Evolutionary conservation across 2,888 invertebrate genomes (phyloP), one percentile per base, ranked within the genome.

Genomic region (Liopterus haemorrhoidalis): DNA sequence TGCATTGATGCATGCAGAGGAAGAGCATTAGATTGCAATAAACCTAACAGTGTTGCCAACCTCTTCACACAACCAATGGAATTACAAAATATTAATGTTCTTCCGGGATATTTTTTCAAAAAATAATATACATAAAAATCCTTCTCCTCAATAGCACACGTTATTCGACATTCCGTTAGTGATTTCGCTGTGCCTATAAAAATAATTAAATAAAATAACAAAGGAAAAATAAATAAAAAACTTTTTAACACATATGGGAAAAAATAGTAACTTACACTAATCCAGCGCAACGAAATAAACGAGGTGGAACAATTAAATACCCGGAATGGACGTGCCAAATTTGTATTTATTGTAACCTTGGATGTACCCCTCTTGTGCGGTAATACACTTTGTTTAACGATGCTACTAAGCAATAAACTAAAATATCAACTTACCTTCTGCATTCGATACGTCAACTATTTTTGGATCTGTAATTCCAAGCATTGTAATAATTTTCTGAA

Each of bases 91-190:
- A 99, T 85, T 22, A 99, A 79, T 0, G 94, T 94, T 37, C 95
- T 72, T 0, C 95, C 96, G 0, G 85, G 82, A 68, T 96, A 88
- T 30, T 79, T 76, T 57, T 82, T 79, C 41, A 85, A 66, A 58
- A 99, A 88, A 63, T 96, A 97, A 65, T 90, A 95, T 2, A 99
- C 70, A 62, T 93, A 90, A 38, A 82, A 81, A 66, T 99, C 97
- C 68, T 97, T 92, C 46, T 90, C 82, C 31, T 85, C 82, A 21
- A 83, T 68, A 0, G 80, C 71, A 56, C 89, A 90, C 0, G 80
- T 73, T 48, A 96, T 85, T 36, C 85, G 77, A 49, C 88, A 82
- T 68, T 96, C 96, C 0, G 85, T 86, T 31, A 97, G 69, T 0
- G 79, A 82, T 47, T 81, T 82, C 0, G 93, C 87, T 4, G 89